Percentiles rank a stretch among this genome's conserved stretches.
Conservation (phyloP, 1,140 invertebrate genomes). For the Papilio aristodemus region DNA sequence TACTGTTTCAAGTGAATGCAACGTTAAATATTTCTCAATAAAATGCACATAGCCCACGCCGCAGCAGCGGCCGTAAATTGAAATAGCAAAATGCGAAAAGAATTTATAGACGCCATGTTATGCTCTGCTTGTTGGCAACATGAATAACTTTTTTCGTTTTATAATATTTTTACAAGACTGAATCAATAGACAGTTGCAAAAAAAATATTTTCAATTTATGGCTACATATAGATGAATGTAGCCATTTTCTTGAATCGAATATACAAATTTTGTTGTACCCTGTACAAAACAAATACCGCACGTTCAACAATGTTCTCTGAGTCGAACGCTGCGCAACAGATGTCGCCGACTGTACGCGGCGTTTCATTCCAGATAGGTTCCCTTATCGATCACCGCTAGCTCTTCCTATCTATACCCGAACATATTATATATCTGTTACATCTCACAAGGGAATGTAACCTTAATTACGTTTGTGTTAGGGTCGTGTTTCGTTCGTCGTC, state of each 20-base stretch:
- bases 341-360: conserved; percentile 5
- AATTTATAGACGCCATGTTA: neutral
- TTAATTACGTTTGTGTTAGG: conserved; percentile 35
- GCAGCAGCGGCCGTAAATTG: neutral
- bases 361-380: conserved; percentile 29
- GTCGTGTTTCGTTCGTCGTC: conserved; percentile 36
- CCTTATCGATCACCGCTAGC: conserved; percentile 26
- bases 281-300: conserved; percentile 5
- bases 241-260: neutral
- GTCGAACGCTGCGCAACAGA: conserved; percentile 17
- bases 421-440: conserved; percentile 5
- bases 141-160: too few relatives aligned
- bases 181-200: too few relatives aligned
- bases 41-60: neutral
- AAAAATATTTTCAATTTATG: too few relatives aligned
- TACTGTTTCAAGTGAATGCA: neutral
- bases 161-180: too few relatives aligned
- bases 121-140: neutral
- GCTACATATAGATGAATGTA: too few relatives aligned
- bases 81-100: neutral
- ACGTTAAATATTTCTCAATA: conserved; percentile 18
- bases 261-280: neutral
- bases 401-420: neutral
- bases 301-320: neutral
- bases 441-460: conserved; percentile 38